Conservation (phyloP, 2,888 invertebrate genomes). For the Drosophila tanythrix region DNA sequence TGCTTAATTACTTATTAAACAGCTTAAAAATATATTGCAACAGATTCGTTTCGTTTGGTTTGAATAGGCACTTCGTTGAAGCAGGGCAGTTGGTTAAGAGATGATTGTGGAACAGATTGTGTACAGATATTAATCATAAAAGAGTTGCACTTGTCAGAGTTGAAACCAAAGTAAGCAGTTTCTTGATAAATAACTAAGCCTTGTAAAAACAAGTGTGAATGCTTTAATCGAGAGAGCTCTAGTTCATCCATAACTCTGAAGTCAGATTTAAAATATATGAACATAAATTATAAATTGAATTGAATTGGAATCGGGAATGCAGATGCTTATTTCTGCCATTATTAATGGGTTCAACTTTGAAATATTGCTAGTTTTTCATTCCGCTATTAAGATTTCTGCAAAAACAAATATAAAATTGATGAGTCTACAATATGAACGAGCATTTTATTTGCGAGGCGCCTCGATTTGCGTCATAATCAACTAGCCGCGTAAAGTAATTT, state of each 20-base stretch:
- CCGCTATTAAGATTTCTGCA: not conserved
- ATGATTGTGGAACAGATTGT: too few relatives aligned
- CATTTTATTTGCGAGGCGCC: not conserved
- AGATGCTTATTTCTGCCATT: not conserved
- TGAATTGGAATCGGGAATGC: not conserved
- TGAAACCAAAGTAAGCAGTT: not conserved
- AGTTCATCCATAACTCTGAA: not conserved
- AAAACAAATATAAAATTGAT: not conserved
- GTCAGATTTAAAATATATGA: not conserved
- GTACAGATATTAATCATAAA: not conserved
- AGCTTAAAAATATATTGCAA: not conserved
- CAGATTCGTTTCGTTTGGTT: not conserved
- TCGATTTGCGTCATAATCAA: not conserved
- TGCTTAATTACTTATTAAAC: conserved; percentile 21
- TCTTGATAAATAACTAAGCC: not conserved
- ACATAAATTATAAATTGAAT: too few relatives aligned
- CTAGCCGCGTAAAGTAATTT: conserved; percentile 6
- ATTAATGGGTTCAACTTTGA: not conserved
- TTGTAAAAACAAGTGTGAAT: not conserved
- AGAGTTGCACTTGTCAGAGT: not conserved
- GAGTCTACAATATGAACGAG: not conserved
- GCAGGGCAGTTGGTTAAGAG: not conserved
- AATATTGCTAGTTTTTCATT: not conserved
- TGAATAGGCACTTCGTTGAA: not conserved
- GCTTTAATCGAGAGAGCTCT: not conserved